Conservation (phyloP, 2,113 vertebrate genomes). For the Eurypyga helias region DNA sequence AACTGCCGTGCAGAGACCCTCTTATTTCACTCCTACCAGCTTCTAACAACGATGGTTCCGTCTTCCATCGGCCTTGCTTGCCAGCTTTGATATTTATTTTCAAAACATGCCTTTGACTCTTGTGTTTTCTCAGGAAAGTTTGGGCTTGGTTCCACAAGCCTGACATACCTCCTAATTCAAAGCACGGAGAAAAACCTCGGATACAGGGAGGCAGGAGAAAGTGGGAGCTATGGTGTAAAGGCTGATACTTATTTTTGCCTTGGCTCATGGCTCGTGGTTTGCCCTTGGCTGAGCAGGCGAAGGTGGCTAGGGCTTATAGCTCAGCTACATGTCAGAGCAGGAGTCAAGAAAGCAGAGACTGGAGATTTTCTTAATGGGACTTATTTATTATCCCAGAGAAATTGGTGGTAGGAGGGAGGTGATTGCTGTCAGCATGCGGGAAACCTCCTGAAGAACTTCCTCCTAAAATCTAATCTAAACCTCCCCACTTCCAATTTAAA, state of each 20-base stretch:
- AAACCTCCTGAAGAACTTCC: too few relatives aligned
- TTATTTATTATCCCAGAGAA: not conserved
- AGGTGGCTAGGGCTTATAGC: not conserved
- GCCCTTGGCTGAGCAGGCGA: not conserved
- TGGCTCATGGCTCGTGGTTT: not conserved
- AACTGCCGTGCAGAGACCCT: not conserved
- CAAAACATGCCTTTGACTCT: conserved; percentile 43
- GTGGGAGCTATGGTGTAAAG: rapidly evolving
- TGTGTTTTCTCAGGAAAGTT: conserved; percentile 28
- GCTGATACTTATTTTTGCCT: not conserved
- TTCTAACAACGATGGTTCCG: not conserved
- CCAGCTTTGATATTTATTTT: conserved; percentile 54
- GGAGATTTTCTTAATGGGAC: not conserved
- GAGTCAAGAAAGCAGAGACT: not conserved
- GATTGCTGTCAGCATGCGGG: not conserved
- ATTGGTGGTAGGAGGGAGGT: not conserved
- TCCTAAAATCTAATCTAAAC: too few relatives aligned
- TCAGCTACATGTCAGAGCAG: not conserved
- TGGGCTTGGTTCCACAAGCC: conserved; percentile 27
- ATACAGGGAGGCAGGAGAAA: not conserved
- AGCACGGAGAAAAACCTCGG: not conserved
- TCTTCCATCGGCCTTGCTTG: not conserved
- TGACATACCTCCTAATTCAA: conserved; percentile 5
- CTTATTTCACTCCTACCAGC: not conserved
- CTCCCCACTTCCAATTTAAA: too few relatives aligned